A percentile compares a stretch with the other conserved stretches of the same genome.
These are phyloP conservation scores for Xiphorhynchus elegans DNA, from an alignment of 2,113 vertebrate genomes.

Conservation along the genomic window DNA sequence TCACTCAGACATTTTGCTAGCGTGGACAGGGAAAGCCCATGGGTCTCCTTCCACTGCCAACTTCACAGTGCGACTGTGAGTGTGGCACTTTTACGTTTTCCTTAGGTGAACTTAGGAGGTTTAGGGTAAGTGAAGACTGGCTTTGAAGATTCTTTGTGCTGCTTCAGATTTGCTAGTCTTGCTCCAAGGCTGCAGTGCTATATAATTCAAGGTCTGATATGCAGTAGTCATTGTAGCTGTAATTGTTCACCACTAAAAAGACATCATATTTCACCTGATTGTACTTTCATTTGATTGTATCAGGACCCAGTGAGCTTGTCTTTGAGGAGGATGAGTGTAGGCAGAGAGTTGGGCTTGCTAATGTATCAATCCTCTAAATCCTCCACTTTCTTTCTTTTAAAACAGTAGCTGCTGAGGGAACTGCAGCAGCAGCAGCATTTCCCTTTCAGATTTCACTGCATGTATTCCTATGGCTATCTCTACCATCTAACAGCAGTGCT, in stretches of 20 bases:
- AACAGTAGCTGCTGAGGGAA: not conserved
- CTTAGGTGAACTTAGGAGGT: not conserved
- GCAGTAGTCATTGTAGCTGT: not conserved
- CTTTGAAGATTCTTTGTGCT: not conserved
- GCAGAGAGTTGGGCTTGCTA: not conserved
- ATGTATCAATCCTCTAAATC: not conserved
- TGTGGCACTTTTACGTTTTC: rapidly evolving
- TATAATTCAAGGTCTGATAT: not conserved
- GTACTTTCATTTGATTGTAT: not conserved
- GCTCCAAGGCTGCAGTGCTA: not conserved
- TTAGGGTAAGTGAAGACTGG: not conserved
- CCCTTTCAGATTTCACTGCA: not conserved
- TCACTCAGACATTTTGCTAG: not conserved
- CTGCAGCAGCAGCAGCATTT: not conserved
- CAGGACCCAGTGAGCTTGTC: not conserved
- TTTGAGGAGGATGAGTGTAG: not conserved
- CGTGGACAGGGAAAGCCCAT: not conserved
- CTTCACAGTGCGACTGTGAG: not conserved
- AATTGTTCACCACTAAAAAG: not conserved
- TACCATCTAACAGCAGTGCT: not conserved
- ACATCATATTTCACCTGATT: not conserved
- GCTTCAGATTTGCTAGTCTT: not conserved
- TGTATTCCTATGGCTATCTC: not conserved
- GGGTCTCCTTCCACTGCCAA: not conserved
- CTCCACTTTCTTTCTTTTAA: not conserved